Conservation (phyloP, 2,888 invertebrate species). For the Macropis europaea region DNA sequence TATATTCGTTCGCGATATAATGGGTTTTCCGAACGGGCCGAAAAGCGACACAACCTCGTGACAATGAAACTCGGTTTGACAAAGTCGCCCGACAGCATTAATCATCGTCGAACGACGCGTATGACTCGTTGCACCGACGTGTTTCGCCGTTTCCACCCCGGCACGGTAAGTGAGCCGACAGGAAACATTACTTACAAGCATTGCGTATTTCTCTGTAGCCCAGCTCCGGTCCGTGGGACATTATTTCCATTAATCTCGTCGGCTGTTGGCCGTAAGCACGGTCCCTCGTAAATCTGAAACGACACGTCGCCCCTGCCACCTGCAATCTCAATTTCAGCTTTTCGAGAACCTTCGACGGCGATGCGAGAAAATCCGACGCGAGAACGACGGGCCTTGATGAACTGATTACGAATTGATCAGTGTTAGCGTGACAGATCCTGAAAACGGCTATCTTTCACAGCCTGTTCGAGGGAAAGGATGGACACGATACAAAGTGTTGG, state of each 20-base stretch:
- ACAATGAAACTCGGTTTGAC: background rate
- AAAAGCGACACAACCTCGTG: too few species aligned
- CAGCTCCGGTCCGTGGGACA: background rate
- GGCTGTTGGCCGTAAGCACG: background rate
- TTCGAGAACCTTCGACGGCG: background rate
- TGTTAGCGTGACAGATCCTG: too few species aligned
- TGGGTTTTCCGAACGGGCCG: too few species aligned
- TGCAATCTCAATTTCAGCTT: constrained; percentile 9
- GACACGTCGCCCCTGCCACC: background rate
- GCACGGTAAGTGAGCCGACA: constrained; percentile 11
- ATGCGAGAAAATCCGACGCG: too few species aligned
- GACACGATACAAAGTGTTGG: too few species aligned
- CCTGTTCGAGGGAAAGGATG: too few species aligned
- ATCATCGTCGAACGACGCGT: constrained; percentile 4
- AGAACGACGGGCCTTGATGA: too few species aligned
- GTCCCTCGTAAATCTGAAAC: constrained; percentile 14
- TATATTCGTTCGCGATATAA: too few species aligned
- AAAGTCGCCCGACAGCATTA: constrained; percentile 5
- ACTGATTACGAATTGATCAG: too few species aligned
- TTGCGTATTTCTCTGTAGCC: constrained; percentile 6
- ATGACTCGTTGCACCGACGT: background rate
- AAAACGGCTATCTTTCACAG: too few species aligned
- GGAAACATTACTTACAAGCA: constrained; percentile 18
- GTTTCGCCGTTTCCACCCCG: background rate
- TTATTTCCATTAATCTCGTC: constrained; percentile 39